These are phyloP conservation scores for Drosophila siamana DNA, from an alignment of 2,888 invertebrate species.

Conservation along the genomic window DNA sequence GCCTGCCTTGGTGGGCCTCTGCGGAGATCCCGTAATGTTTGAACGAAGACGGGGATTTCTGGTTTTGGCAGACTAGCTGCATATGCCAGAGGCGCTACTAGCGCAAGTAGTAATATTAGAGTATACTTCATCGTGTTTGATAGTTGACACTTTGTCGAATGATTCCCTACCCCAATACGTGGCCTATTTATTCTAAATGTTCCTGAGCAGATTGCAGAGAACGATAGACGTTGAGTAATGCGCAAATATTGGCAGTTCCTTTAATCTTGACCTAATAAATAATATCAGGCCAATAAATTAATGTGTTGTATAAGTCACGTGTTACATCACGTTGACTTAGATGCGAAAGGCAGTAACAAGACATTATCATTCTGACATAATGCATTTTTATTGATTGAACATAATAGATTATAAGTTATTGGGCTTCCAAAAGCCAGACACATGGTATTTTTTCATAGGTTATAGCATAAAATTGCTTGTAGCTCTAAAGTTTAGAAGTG, in stretches of 20 bases:
- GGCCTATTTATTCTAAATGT: constrained; percentile 60
- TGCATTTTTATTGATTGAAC: neutral
- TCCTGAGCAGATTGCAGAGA: neutral
- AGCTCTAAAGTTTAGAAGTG: too few species aligned
- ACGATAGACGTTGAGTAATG: constrained; percentile 44
- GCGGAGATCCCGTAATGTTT: constrained; percentile 39
- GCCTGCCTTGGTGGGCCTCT: constrained; percentile 40
- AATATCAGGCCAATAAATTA: constrained; percentile 41
- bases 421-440: neutral
- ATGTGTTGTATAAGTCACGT: constrained; percentile 26
- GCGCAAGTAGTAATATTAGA: constrained; percentile 15
- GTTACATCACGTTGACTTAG: constrained; percentile 18
- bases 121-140: constrained; percentile 50
- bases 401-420: neutral
- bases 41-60: constrained; percentile 35
- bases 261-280: constrained; percentile 9
- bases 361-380: neutral
- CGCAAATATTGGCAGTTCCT: constrained; percentile 37
- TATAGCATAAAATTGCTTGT: too few species aligned
- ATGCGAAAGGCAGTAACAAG: neutral
- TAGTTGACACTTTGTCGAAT: constrained; percentile 52
- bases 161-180: constrained; percentile 35
- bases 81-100: constrained; percentile 28
- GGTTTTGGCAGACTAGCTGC: constrained; percentile 16
- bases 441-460: too few species aligned